A percentile compares a stretch with the other conserved stretches of the same genome.
These are phyloP conservation scores for Gasterosteus nipponicus DNA, from an alignment of 2,113 vertebrate genomes.

Conservation along the genomic window DNA sequence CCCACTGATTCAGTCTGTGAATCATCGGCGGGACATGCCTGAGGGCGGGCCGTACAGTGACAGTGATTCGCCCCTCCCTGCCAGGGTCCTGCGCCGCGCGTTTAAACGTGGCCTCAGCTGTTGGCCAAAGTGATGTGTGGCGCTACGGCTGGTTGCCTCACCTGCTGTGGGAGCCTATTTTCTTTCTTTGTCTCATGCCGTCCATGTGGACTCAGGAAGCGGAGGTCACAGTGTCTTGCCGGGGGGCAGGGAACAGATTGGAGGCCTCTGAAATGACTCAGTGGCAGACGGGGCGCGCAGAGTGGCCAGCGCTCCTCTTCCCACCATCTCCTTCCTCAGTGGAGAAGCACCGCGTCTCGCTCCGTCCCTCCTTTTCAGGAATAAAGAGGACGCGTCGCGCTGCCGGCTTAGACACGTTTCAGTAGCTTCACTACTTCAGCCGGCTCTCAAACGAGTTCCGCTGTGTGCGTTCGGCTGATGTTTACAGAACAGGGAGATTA, in stretches of 20 bases:
- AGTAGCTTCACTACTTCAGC: neutral
- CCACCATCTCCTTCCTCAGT: conserved; percentile 62
- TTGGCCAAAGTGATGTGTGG: conserved; percentile 58
- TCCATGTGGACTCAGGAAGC: conserved; percentile 55
- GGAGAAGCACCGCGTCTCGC: conserved; percentile 21
- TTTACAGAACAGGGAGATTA: neutral
- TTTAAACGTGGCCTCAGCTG: conserved; percentile 63
- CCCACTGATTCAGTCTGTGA: conserved; percentile 48
- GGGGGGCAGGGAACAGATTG: conserved; percentile 59
- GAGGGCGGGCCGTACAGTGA: conserved; percentile 29
- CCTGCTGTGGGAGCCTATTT: conserved; percentile 23
- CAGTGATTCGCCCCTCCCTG: conserved; percentile 46
- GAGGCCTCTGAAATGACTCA: conserved; percentile 54
- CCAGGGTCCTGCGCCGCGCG: conserved; percentile 33
- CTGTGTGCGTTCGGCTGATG: neutral
- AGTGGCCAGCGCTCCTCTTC: conserved; percentile 49
- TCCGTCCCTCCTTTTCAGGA: conserved; percentile 14
- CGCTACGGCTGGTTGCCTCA: conserved; percentile 12
- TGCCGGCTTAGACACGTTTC: conserved; percentile 2
- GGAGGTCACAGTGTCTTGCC: conserved; percentile 42
- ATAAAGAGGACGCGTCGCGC: conserved; percentile 11
- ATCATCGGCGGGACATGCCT: conserved; percentile 32
- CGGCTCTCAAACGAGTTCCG: neutral
- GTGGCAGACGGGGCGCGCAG: conserved; percentile 36
- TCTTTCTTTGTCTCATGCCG: conserved; percentile 30